phyloP scores from a whole-genome alignment of 2,888 invertebrate genomes.

The Drosophila acutilabella region DNA sequence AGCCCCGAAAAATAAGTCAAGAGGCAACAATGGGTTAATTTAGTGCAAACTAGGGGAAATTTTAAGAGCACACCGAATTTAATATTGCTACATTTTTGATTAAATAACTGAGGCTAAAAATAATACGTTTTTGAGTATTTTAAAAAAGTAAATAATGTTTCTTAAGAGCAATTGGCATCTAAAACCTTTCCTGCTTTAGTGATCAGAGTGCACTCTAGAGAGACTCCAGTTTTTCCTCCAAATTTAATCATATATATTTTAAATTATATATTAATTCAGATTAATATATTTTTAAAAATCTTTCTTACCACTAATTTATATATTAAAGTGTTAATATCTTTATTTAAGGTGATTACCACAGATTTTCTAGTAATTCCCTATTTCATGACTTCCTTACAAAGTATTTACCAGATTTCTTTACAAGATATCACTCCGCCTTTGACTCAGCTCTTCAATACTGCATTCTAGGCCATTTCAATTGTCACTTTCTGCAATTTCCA shows the following conservation, averaged over 20 bases:
- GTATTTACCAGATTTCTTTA: too few relatives aligned
- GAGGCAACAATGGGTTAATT: not conserved
- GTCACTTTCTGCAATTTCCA: slow-evolving; percentile 25
- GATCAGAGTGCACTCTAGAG: too few relatives aligned
- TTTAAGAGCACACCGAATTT: not conserved
- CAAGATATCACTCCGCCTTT: too few relatives aligned
- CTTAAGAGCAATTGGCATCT: too few relatives aligned
- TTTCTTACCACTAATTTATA: not conserved
- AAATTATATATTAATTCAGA: not conserved
- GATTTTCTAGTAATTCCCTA: too few relatives aligned
- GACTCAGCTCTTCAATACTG: slow-evolving; percentile 1
- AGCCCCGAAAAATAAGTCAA: not conserved
- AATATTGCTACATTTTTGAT: too few relatives aligned
- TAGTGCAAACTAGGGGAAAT: not conserved
- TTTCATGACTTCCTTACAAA: too few relatives aligned
- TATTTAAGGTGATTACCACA: not conserved
- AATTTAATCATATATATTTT: not conserved
- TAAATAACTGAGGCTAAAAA: too few relatives aligned
- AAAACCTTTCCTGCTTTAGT: too few relatives aligned
- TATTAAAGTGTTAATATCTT: not conserved
- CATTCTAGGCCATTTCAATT: slow-evolving; percentile 55
- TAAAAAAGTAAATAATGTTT: too few relatives aligned
- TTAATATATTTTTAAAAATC: not conserved
- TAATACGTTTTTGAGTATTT: too few relatives aligned
- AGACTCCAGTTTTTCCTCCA: too few relatives aligned